Percentiles rank a stretch among this genome's conserved stretches.
Evolutionary conservation across 1,140 invertebrate genomes (phyloP).

Genomic region (Leptinotarsa undecemlineata): DNA sequence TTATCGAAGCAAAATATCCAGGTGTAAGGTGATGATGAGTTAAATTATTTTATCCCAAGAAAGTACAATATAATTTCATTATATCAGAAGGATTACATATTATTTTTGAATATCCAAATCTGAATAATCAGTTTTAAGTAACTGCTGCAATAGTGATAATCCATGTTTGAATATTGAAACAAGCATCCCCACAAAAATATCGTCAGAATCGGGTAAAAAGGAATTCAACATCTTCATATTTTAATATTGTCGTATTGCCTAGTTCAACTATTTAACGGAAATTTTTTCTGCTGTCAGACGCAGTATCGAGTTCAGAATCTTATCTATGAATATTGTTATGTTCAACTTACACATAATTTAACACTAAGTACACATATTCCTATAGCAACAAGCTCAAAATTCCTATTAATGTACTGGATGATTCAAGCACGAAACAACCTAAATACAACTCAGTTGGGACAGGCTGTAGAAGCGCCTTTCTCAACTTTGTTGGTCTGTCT

Average conservation of each 20-base stretch:
- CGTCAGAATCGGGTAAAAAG: background rate
- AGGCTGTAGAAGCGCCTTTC: conserved; percentile 5
- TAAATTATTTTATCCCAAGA: background rate
- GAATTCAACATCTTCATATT: background rate
- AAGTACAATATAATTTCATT: conserved; percentile 15
- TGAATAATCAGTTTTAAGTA: background rate
- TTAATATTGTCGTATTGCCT: conserved; percentile 14
- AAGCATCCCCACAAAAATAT: background rate
- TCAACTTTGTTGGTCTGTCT: conserved; percentile 5
- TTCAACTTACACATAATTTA: background rate
- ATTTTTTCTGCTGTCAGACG: background rate
- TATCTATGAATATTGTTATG: conserved; percentile 17
- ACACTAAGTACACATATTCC: conserved; percentile 1
- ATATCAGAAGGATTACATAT: background rate
- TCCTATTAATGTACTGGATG: background rate
- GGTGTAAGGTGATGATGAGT: too few species aligned
- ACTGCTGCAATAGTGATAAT: background rate
- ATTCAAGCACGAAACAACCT: conserved; percentile 4
- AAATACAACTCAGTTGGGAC: background rate
- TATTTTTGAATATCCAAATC: background rate
- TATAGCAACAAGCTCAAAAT: conserved; percentile 2
- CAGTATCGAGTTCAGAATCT: background rate
- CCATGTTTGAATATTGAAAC: conserved; percentile 9
- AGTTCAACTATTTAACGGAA: conserved; percentile 8
- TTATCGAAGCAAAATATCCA: too few species aligned